phyloP scores from a whole-genome alignment of 2,888 invertebrate species.

The Ochropleura leucogaster region DNA sequence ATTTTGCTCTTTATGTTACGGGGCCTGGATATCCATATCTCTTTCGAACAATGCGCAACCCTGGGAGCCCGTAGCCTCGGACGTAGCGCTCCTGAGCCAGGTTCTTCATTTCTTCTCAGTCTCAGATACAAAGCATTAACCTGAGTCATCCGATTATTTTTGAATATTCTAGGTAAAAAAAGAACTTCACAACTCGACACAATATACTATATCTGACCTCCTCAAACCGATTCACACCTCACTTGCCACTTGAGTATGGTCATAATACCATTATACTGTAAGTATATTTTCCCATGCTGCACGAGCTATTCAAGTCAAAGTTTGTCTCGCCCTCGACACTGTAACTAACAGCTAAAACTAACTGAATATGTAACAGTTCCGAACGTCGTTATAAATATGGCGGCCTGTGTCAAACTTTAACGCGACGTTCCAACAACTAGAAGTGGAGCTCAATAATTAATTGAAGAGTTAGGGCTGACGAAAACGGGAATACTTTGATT shows the following conservation, averaged over 20 bases:
- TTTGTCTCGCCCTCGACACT: background rate
- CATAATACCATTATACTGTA: too few relatives aligned
- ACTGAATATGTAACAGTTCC: conserved; percentile 41
- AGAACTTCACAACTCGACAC: background rate
- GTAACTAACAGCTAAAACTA: background rate
- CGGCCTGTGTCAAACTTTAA: conserved; percentile 45
- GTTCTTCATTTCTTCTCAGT: too few relatives aligned
- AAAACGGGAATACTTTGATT: background rate
- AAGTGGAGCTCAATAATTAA: conserved; percentile 45
- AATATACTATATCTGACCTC: background rate
- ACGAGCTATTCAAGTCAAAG: background rate
- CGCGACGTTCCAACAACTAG: conserved; percentile 13
- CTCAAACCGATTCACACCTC: background rate
- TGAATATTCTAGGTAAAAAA: too few relatives aligned
- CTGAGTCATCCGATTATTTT: too few relatives aligned
- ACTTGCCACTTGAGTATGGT: too few relatives aligned
- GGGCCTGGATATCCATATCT: too few relatives aligned
- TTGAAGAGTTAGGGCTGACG: conserved; percentile 3
- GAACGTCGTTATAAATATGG: conserved; percentile 32
- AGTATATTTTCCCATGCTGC: too few relatives aligned
- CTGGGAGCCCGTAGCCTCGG: too few relatives aligned
- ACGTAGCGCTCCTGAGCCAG: too few relatives aligned
- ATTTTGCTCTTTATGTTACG: too few relatives aligned
- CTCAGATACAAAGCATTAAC: too few relatives aligned
- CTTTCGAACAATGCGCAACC: too few relatives aligned